These are phyloP conservation scores for Labroides dimidiatus DNA, from an alignment of 2,797 vertebrate genomes.

Conservation along the genomic window DNA sequence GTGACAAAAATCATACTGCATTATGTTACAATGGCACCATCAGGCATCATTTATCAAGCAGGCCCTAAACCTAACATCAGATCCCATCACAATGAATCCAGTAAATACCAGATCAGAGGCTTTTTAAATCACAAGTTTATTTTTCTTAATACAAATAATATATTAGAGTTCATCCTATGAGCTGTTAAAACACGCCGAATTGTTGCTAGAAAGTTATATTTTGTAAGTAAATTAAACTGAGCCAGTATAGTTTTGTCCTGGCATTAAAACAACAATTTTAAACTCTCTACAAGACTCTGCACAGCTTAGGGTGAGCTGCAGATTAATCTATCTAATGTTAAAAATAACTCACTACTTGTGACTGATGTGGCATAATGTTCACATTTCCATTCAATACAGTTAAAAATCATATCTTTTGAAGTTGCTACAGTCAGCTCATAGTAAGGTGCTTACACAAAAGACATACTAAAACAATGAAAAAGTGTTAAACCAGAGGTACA, in stretches of 20 bases:
- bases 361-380: not conserved
- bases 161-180: not conserved
- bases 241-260: not conserved
- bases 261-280: not conserved
- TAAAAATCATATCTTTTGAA: not conserved
- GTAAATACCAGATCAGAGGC: no score
- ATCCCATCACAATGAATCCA: not conserved
- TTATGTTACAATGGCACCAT: not conserved
- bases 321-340: not conserved
- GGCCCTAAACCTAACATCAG: not conserved
- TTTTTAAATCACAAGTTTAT: not conserved
- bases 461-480: not conserved
- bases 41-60: not conserved
- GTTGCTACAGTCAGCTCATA: not conserved
- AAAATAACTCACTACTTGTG: not conserved
- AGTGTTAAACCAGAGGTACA: not conserved
- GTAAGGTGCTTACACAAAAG: conserved; percentile 6
- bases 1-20: conserved; percentile 48
- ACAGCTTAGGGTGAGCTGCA: not conserved
- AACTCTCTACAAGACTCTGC: not conserved
- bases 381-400: not conserved
- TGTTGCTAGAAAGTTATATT: not conserved
- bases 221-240: not conserved
- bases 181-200: not conserved
- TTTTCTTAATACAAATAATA: not conserved